These are phyloP conservation scores for Platycercus adscitus DNA, from an alignment of 2,113 vertebrate species.

Conservation along the genomic window DNA sequence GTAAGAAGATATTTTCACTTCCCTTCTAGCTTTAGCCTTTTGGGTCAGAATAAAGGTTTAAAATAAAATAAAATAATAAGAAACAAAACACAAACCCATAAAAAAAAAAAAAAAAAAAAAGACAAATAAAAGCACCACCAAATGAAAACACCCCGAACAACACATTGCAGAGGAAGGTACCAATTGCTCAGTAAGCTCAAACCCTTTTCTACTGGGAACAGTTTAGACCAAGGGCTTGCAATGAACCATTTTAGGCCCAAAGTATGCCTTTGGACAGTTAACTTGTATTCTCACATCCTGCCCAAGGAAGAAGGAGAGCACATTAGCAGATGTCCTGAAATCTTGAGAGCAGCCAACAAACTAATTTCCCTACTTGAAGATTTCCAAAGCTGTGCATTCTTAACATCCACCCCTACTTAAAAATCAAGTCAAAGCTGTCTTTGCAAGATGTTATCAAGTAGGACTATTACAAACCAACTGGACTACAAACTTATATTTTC, in stretches of 20 bases:
- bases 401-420: not conserved
- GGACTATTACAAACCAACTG: not conserved
- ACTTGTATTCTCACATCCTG: constrained; percentile 10
- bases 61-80: not conserved
- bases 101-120: not conserved
- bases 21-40: not conserved
- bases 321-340: constrained; percentile 7
- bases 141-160: not conserved
- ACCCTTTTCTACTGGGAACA: not conserved
- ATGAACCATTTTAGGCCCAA: not conserved
- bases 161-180: not conserved
- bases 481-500: not conserved
- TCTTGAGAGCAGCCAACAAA: not conserved
- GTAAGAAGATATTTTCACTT: not conserved
- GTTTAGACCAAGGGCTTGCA: not conserved
- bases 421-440: not conserved
- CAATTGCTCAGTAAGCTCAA: not conserved
- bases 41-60: not conserved
- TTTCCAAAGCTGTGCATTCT: not conserved
- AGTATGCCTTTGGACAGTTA: not conserved
- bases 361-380: not conserved
- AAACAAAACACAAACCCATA: not conserved
- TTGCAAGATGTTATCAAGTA: not conserved
- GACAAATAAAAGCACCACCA: not conserved
- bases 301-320: not conserved